These are phyloP conservation scores for Grammomys surdaster DNA, from an alignment of 2,113 vertebrate genomes.

Conservation along the genomic window DNA sequence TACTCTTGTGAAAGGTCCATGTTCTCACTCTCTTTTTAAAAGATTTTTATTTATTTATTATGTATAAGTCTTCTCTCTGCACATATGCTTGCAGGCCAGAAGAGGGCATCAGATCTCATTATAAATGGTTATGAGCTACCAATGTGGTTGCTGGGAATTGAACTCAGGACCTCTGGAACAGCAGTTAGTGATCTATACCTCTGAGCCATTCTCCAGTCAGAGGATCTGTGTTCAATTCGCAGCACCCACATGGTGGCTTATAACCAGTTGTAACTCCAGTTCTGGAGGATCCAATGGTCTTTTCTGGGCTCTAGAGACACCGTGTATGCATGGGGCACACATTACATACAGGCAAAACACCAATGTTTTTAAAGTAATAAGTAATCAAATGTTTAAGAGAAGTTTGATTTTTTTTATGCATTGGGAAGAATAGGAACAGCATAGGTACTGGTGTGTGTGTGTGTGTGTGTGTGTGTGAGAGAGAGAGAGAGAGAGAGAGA, in stretches of 20 bases:
- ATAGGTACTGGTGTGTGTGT: not conserved
- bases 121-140: no score
- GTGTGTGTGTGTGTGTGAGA: not conserved
- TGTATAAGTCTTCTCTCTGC: no score
- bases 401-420: not conserved
- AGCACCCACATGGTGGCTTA: not conserved
- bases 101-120: no score
- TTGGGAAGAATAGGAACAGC: not conserved
- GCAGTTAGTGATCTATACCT: no score
- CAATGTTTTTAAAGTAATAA: not conserved
- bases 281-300: no score
- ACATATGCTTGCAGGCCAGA: no score
- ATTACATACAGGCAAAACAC: not conserved
- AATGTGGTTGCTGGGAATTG: no score
- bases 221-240: no score
- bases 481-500: not conserved
- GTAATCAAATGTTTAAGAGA: not conserved
- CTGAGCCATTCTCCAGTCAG: no score
- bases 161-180: no score
- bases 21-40: not conserved
- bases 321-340: no score
- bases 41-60: no score
- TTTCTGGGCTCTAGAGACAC: not conserved
- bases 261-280: not conserved
- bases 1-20: not conserved